Evolutionary conservation across 2,113 vertebrate genomes (phyloP), one percentile per base, ranked within the genome.

Genomic region (Tyrannus savana): DNA sequence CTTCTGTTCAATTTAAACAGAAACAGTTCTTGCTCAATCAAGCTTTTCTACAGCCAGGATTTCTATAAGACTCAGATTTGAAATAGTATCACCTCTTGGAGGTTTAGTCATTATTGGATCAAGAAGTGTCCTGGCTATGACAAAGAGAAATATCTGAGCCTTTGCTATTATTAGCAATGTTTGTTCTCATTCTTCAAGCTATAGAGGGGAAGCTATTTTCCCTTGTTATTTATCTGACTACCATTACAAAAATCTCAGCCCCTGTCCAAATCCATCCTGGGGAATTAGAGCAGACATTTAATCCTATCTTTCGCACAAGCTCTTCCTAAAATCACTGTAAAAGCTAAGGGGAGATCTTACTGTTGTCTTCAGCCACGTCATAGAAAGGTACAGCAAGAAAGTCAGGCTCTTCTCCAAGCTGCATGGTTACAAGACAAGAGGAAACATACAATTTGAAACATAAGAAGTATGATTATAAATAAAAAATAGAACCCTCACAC

Each of bases 71-170:
- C 56, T 92, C 64, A 50, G 46, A 88, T 71, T 47, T 89, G 35
- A 93, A 86, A 60, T 2, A 79, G 35, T 35, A 75, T 72, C 71
- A 60, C 49, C 41, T 93, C 68, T 87, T 74, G 30, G 52, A 93
- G 46, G 56, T 80, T 89, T 78, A 84, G 64, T 60, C 83, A 95
- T 92, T 90, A 74, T 55, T 89, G 47, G 83, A 94, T 81, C 91
- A 89, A 93, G 56, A 93, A 94, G 12, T 71, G 59, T 66, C 75
- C 58, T 80, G 55, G 37, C 47, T 92, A 60, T 31, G 56, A 87
- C 83, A 93, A 95, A 81, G 60, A 93, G 44, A 93, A 86, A 78
- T 74, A 86, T 44, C 68, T 71, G 59, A 95, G 47, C 35, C 42
- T 78, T 74, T 92, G 50, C 39, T 93, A 63, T 88, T 90, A 76